Conservation (phyloP, 2,888 invertebrate genomes). For the Autographa gamma region DNA sequence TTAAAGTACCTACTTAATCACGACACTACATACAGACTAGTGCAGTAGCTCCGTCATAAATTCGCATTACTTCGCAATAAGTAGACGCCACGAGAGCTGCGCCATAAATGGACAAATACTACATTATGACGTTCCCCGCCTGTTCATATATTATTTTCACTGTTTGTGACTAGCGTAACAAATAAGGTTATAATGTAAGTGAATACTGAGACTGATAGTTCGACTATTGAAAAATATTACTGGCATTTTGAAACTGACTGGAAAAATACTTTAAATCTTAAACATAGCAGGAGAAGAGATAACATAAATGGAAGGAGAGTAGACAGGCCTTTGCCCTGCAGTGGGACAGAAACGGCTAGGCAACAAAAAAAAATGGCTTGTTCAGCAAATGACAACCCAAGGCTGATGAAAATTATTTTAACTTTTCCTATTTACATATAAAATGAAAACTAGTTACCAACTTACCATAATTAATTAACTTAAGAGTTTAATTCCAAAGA, state of each 20-base stretch:
- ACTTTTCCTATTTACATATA: neutral
- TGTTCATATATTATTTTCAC: slow-evolving; percentile 1
- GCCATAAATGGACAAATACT: slow-evolving; percentile 4
- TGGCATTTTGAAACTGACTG: too few relatives aligned
- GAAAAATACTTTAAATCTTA: too few relatives aligned
- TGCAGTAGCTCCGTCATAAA: neutral
- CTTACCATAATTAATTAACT: neutral
- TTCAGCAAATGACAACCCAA: neutral
- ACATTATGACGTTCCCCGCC: neutral
- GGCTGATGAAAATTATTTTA: neutral
- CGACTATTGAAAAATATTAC: neutral
- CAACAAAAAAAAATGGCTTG: too few relatives aligned
- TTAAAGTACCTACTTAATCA: neutral
- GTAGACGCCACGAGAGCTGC: slow-evolving; percentile 1
- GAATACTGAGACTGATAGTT: too few relatives aligned
- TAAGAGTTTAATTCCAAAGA: neutral
- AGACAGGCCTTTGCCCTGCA: too few relatives aligned
- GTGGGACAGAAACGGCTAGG: too few relatives aligned
- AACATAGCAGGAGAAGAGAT: too few relatives aligned
- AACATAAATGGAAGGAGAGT: too few relatives aligned
- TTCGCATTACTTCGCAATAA: slow-evolving; percentile 4
- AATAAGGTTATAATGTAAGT: neutral
- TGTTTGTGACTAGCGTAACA: slow-evolving; percentile 1
- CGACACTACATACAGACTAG: neutral
- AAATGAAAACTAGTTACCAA: neutral